Evolutionary conservation across 2,888 invertebrate species (phyloP).

Genomic region (Orchesella flavescens): DNA sequence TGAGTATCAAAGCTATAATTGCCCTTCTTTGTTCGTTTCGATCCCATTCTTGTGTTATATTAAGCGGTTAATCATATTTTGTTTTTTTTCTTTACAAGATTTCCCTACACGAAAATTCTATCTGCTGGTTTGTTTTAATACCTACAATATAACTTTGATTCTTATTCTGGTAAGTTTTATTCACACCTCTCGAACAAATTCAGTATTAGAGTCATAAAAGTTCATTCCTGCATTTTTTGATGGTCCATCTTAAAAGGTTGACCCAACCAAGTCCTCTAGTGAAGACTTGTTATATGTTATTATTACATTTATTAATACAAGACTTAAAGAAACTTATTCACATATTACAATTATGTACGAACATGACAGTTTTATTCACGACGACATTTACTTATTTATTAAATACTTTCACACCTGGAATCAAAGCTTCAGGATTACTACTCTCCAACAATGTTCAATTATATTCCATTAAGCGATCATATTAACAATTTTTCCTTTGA

Average conservation of each 20-base stretch:
- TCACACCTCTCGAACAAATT: constrained; percentile 43
- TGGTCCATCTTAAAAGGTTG: constrained; percentile 62
- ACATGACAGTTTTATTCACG: constrained; percentile 35
- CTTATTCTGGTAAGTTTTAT: constrained; percentile 52
- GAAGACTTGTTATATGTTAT: constrained; percentile 50
- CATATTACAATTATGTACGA: constrained; percentile 46
- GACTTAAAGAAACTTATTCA: constrained; percentile 48
- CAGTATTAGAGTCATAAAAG: constrained; percentile 47
- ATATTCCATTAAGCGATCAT: constrained; percentile 54
- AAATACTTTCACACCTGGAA: constrained; percentile 59
- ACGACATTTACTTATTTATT: constrained; percentile 55
- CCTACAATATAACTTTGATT: constrained; percentile 37
- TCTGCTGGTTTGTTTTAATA: constrained; percentile 33
- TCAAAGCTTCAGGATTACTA: constrained; percentile 57
- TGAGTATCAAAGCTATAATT: constrained; percentile 61
- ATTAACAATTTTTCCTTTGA: constrained; percentile 25
- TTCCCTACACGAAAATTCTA: constrained; percentile 8
- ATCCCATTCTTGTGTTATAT: constrained; percentile 34
- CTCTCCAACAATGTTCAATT: constrained; percentile 24
- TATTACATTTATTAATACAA: constrained; percentile 48
- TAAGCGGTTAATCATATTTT: constrained; percentile 43
- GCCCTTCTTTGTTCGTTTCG: constrained; percentile 60
- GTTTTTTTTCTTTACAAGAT: constrained; percentile 16
- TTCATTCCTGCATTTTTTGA: constrained; percentile 60
- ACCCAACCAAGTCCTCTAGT: constrained; percentile 52